Conservation (phyloP, 2,797 vertebrate species). For the Fratercula arctica region DNA sequence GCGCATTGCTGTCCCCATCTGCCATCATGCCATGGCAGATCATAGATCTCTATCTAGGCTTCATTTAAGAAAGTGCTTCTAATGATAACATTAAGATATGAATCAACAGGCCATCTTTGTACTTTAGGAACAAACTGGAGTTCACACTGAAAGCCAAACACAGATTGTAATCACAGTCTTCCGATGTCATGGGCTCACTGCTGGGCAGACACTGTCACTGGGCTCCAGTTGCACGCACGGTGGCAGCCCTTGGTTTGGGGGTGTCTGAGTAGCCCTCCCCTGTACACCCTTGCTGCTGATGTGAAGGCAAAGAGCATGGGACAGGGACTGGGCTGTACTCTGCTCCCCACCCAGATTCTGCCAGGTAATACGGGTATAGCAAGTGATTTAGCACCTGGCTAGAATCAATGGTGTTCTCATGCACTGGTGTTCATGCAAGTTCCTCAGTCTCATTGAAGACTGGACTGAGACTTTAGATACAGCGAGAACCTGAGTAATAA, state of each 20-base stretch:
- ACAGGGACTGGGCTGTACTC: not conserved
- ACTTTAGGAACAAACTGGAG: not conserved
- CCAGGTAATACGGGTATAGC: no score
- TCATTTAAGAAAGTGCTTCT: not conserved
- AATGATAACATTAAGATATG: not conserved
- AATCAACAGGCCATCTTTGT: not conserved
- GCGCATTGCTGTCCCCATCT: not conserved
- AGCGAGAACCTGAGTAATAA: not conserved
- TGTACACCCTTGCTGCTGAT: not conserved
- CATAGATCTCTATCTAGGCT: not conserved
- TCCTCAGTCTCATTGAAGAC: not conserved
- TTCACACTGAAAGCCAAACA: not conserved
- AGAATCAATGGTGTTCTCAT: not conserved
- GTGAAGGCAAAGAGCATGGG: not conserved
- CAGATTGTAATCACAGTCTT: not conserved
- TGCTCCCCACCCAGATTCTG: not conserved
- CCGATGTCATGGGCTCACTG: rapidly evolving
- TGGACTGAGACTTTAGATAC: not conserved
- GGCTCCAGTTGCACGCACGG: not conserved
- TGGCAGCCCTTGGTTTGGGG: not conserved
- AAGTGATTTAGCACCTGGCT: not conserved
- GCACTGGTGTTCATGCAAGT: not conserved
- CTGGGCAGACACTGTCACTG: not conserved
- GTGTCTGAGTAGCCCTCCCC: not conserved
- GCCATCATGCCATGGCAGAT: no score